These are phyloP conservation scores for Stigmatopora nigra DNA, from an alignment of 2,113 vertebrate genomes.

Conservation along the genomic window DNA sequence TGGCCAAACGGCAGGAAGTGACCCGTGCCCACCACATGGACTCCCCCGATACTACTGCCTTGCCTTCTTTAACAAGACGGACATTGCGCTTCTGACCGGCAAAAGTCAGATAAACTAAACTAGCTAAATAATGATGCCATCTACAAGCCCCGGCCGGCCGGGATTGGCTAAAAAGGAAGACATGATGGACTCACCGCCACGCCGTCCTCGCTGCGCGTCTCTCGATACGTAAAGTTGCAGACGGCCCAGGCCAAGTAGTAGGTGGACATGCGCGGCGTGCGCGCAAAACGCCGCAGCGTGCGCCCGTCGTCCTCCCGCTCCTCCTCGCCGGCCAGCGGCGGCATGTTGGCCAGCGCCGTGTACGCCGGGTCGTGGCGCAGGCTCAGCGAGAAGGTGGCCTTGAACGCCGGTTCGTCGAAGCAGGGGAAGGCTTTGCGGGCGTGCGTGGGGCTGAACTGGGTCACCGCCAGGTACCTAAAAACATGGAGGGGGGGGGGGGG, in stretches of 20 bases:
- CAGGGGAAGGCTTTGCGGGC: conserved; percentile 97
- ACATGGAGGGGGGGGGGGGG: too few relatives aligned
- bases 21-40: not conserved
- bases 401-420: conserved; percentile 97
- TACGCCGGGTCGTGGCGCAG: conserved; percentile 88
- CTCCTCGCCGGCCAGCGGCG: conserved; percentile 74
- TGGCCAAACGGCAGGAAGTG: not conserved
- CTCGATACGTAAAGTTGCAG: conserved; percentile 92
- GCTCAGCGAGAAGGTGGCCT: conserved; percentile 91
- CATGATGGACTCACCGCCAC: conserved; percentile 91
- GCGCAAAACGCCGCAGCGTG: conserved; percentile 84
- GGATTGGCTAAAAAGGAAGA: too few relatives aligned
- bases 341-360: conserved; percentile 95
- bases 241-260: conserved; percentile 97
- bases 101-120: too few relatives aligned
- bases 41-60: not conserved
- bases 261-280: conserved; percentile 94
- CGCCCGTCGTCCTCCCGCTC: conserved; percentile 88
- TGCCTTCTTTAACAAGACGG: too few relatives aligned
- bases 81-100: too few relatives aligned
- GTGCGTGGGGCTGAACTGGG: conserved; percentile 93
- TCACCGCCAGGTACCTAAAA: conserved; percentile 85
- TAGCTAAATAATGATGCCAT: too few relatives aligned
- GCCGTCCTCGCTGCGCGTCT: conserved; percentile 79
- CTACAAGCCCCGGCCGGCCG: too few relatives aligned